Evolutionary conservation across 92 coral and sea anemone genomes (phyloP), one percentile per base, ranked within the genome.

Genomic region (Micromussa lordhowensis): DNA sequence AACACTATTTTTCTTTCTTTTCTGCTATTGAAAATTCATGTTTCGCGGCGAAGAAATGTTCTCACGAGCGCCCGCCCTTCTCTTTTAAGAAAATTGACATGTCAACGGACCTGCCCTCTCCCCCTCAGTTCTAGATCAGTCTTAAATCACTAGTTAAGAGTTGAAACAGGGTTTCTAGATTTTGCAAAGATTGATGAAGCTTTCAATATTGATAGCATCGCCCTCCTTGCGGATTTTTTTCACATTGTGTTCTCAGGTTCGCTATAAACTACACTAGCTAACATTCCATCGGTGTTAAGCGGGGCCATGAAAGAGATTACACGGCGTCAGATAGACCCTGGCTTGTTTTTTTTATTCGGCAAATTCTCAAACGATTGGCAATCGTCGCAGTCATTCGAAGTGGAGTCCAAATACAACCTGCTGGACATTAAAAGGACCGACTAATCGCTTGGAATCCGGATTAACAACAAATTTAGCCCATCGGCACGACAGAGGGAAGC

Each of bases 371-470:
- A 15, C 32, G 71, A 66, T 12, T 66, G 71, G 71, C 32, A 66
- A 66, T 66, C 71, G 71, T 31, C 32, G 17, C 32, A 5, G 71
- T 15, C 34, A 1, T 1, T 44, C 51, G 29, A 28, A 11, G 32
- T 7, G 32, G 17, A 66, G 68, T 24, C 34, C 71, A 26, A 66
- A 66, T 15, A 66, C 17, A 6, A 4, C 28, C 51, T 4, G 51
- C 30, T 26, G 48, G 53, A 75, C 53, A 75, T 75, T 3, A 75
- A 75, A 75, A 49, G 30, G 22, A 28, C 80, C 80, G 80, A 44
- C 59, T 75, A 75, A 75, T 61, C 68, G 3, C 1, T 24, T 61
- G 68, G 68, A 61, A 61, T 35, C 80, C 77, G 77, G 77, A 31
- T 71, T 71, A 32, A 5, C 12, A 17, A 31, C n/a, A 71, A 35